phyloP scores from a whole-genome alignment of 37 sponge, comb jelly and placozoan species.

The Aplysina aerophoba region DNA sequence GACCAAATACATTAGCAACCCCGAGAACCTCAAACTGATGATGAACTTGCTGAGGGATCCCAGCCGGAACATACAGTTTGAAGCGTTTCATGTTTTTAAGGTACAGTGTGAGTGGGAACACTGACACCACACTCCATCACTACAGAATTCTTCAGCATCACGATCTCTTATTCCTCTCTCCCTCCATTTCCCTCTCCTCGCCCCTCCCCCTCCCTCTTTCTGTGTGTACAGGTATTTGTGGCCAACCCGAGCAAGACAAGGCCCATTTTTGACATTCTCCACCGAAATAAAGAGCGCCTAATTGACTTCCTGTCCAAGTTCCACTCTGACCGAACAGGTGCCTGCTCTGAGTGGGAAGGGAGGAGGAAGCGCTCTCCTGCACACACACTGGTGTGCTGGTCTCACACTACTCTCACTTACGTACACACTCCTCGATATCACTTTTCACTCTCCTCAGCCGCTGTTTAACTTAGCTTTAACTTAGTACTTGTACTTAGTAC shows the following conservation, averaged over 20 bases:
- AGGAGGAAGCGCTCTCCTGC: not conserved
- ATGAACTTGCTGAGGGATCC: constrained; percentile 93
- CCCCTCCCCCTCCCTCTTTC: not conserved
- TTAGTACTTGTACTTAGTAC: not conserved
- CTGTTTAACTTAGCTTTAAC: not conserved
- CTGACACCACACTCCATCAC: not conserved
- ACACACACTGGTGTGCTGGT: not conserved
- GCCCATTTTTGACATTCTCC: constrained; percentile 89
- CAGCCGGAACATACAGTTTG: constrained; percentile 95
- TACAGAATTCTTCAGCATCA: not conserved
- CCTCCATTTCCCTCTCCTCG: not conserved
- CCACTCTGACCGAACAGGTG: constrained; percentile 97
- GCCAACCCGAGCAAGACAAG: constrained; percentile 98
- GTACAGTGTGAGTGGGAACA: constrained; percentile 32
- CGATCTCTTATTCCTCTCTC: not conserved
- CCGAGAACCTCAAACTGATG: constrained; percentile 98
- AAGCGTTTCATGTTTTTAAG: constrained; percentile 99
- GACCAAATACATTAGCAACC: constrained; percentile 93
- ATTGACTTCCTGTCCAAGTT: constrained; percentile 94
- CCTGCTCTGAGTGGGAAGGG: not conserved
- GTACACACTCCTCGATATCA: not conserved
- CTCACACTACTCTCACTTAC: not conserved
- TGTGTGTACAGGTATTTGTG: constrained; percentile 87
- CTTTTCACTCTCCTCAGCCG: not conserved
- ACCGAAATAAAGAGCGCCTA: constrained; percentile 92